A percentile compares a stretch with the other conserved stretches of the same genome.
Evolutionary conservation across 2,888 invertebrate genomes (phyloP).

Genomic region (Cheilosia vernalis): DNA sequence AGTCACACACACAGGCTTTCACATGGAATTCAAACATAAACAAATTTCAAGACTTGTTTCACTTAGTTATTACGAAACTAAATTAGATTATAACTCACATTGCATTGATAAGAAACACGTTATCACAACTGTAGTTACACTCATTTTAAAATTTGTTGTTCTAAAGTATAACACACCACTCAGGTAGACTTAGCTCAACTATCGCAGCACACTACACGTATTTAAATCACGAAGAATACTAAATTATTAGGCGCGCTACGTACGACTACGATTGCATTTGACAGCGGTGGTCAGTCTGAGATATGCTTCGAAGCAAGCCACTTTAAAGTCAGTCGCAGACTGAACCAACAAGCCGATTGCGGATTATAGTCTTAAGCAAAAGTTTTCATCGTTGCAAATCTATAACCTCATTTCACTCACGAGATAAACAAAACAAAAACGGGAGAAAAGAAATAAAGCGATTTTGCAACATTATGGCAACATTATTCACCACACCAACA

Average conservation of each 20-base stretch:
- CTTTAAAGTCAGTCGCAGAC: constrained; percentile 66
- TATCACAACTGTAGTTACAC: constrained; percentile 10
- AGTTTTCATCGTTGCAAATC: constrained; percentile 58
- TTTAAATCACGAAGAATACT: background rate
- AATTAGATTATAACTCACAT: constrained; percentile 47
- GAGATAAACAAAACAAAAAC: constrained; percentile 40
- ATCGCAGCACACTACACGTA: background rate
- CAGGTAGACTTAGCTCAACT: background rate
- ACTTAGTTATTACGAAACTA: background rate
- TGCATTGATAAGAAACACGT: constrained; percentile 48
- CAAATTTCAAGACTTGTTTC: background rate
- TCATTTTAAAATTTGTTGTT: constrained; percentile 9
- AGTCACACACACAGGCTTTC: too few species aligned
- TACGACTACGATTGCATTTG: constrained; percentile 9
- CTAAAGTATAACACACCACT: background rate
- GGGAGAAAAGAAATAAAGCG: constrained; percentile 1
- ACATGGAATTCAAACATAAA: background rate
- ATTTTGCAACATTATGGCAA: constrained; percentile 60
- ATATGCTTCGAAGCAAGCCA: constrained; percentile 36
- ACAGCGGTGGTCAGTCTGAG: constrained; percentile 4
- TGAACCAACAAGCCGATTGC: constrained; percentile 54
- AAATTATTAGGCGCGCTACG: constrained; percentile 17
- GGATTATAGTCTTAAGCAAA: constrained; percentile 59
- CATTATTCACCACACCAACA: constrained; percentile 61
- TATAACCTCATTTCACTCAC: constrained; percentile 58